A percentile compares a stretch with the other conserved stretches of the same genome.
phyloP scores from a whole-genome alignment of 2,113 vertebrate species.

The Ellobius talpinus region DNA sequence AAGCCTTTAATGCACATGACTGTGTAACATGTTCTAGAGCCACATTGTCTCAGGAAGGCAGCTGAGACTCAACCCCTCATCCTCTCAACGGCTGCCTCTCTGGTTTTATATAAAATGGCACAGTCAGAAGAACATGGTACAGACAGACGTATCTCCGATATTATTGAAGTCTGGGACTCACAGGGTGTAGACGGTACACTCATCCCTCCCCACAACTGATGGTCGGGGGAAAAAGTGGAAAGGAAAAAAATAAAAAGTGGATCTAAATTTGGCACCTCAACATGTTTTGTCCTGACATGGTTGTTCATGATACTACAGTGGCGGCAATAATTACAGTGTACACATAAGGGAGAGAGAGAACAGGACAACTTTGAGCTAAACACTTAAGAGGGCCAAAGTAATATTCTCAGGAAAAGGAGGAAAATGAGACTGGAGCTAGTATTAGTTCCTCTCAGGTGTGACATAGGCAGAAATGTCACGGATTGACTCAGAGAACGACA shows the following conservation, averaged over 20 bases:
- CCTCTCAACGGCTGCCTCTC: neutral
- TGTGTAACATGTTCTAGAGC: neutral
- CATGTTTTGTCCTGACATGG: neutral
- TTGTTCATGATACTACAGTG: neutral
- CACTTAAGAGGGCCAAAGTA: neutral
- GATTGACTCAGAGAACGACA: neutral
- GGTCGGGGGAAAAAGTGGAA: neutral
- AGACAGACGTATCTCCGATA: accelerated
- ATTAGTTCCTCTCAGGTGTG: neutral
- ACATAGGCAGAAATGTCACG: neutral
- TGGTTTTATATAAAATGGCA: neutral
- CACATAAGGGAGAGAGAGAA: neutral
- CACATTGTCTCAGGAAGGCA: neutral
- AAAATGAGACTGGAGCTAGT: neutral
- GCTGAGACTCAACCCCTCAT: neutral
- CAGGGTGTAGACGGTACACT: neutral
- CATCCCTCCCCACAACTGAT: neutral
- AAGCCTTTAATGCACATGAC: neutral
- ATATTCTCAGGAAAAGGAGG: neutral
- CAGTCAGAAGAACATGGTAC: neutral
- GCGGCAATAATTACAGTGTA: accelerated
- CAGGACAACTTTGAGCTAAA: neutral
- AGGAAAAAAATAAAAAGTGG: neutral
- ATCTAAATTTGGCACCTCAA: neutral
- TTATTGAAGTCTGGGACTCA: neutral